Percentiles rank a stretch among this genome's conserved stretches.
These are phyloP conservation scores for Redunca redunca DNA, from an alignment of 2,113 vertebrate genomes.

Conservation along the genomic window DNA sequence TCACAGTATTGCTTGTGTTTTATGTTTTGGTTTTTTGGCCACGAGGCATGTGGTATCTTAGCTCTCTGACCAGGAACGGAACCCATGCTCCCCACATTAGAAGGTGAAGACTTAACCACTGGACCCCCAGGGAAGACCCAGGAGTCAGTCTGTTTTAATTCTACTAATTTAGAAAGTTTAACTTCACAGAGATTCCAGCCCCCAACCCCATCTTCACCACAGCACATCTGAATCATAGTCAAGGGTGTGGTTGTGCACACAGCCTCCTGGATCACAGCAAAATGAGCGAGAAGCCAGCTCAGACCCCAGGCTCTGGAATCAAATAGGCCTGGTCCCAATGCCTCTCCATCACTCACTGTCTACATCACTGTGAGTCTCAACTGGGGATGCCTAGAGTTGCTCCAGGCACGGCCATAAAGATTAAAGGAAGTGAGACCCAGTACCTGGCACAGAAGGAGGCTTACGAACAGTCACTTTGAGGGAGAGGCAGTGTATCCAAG, in stretches of 20 bases:
- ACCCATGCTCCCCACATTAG: not conserved
- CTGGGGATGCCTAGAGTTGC: not conserved
- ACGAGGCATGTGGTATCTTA: not conserved
- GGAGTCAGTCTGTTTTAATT: not conserved
- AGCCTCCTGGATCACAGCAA: not conserved
- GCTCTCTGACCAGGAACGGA: not conserved
- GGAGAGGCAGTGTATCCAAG: not conserved
- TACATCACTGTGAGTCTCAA: not conserved
- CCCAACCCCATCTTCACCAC: no score
- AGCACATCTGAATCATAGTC: not conserved
- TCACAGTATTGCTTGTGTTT: not conserved
- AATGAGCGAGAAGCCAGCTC: not conserved
- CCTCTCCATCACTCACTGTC: not conserved
- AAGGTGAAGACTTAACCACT: not conserved
- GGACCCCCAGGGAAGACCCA: not conserved
- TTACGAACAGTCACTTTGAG: not conserved
- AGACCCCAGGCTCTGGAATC: not conserved
- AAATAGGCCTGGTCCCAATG: not conserved
- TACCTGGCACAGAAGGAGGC: not conserved
- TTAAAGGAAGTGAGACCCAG: not conserved
- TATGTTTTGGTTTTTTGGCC: not conserved
- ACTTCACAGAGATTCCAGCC: not conserved
- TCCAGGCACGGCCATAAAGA: not conserved
- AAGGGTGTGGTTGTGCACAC: not conserved
- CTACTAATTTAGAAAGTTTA: not conserved